Percentiles rank a stretch among this genome's conserved stretches.
Evolutionary conservation across 2,888 invertebrate species (phyloP).

Genomic region (Agrotis segetum): DNA sequence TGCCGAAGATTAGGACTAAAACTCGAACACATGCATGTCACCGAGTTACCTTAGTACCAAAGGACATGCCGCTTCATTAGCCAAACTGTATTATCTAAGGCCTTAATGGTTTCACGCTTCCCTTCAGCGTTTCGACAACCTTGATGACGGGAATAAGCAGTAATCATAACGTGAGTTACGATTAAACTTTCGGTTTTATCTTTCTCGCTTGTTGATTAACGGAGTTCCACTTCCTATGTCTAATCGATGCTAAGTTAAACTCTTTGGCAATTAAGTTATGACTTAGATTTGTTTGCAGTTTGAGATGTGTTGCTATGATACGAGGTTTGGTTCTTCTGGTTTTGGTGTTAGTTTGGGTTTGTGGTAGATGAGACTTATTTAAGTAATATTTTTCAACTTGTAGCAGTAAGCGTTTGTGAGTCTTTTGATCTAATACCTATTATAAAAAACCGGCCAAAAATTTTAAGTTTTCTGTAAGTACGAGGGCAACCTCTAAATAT

Average conservation of each 20-base stretch:
- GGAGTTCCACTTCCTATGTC: constrained; percentile 78
- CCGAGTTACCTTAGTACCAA: constrained; percentile 72
- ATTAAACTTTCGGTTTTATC: constrained; percentile 85
- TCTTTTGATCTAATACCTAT: too few species aligned
- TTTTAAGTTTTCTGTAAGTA: too few species aligned
- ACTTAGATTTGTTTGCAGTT: constrained; percentile 38
- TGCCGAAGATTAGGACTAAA: constrained; percentile 45
- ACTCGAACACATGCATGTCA: constrained; percentile 52
- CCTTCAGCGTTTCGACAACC: constrained; percentile 76
- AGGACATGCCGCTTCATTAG: constrained; percentile 81
- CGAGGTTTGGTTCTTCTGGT: constrained; percentile 8
- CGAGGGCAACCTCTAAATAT: too few species aligned
- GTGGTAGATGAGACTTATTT: neutral
- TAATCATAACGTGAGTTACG: constrained; percentile 83
- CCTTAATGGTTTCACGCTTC: constrained; percentile 86
- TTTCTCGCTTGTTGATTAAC: constrained; percentile 79
- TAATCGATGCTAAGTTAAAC: constrained; percentile 79
- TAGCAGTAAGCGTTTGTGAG: too few species aligned
- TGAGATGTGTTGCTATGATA: constrained; percentile 26
- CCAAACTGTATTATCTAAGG: constrained; percentile 82
- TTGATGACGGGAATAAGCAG: constrained; percentile 75
- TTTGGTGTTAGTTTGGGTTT: neutral
- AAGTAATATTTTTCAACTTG: neutral
- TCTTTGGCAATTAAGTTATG: constrained; percentile 73
- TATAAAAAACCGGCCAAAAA: too few species aligned